Percentiles rank a stretch among this genome's conserved stretches.
Evolutionary conservation across 37 sponge, comb jelly and placozoan species (phyloP).

Genomic region (Petrosia ficiformis): DNA sequence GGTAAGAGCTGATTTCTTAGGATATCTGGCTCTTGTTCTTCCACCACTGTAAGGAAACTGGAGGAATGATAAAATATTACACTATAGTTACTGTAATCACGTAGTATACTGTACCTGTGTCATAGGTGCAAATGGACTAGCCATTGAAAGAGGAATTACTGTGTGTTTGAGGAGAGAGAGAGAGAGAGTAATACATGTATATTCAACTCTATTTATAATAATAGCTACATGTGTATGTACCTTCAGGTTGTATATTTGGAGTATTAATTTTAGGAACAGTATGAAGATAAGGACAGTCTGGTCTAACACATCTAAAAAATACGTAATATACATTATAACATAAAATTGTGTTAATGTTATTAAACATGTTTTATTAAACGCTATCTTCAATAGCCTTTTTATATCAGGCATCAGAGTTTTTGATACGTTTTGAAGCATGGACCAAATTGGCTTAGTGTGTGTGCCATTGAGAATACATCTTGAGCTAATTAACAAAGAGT

Average conservation of each 20-base stretch:
- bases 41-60: background rate
- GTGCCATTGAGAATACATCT: no score
- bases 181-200: background rate
- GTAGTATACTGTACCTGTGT: background rate
- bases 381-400: no score
- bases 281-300: conserved; percentile 65
- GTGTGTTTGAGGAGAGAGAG: background rate
- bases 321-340: background rate
- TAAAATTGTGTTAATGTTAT: no score
- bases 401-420: no score
- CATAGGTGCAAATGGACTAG: background rate
- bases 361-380: no score
- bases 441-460: no score
- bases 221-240: no score
- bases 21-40: background rate
- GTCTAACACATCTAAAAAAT: conserved; percentile 34
- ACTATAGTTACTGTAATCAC: background rate
- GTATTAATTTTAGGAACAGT: conserved; percentile 48
- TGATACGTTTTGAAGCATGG: no score
- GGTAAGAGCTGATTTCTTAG: background rate
- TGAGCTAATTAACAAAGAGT: no score
- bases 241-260: background rate
- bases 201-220: no score
- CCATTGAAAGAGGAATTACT: background rate
- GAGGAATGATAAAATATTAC: background rate